Conservation (phyloP, 2,797 vertebrate species). For the Hypotaenidia okinawae region DNA sequence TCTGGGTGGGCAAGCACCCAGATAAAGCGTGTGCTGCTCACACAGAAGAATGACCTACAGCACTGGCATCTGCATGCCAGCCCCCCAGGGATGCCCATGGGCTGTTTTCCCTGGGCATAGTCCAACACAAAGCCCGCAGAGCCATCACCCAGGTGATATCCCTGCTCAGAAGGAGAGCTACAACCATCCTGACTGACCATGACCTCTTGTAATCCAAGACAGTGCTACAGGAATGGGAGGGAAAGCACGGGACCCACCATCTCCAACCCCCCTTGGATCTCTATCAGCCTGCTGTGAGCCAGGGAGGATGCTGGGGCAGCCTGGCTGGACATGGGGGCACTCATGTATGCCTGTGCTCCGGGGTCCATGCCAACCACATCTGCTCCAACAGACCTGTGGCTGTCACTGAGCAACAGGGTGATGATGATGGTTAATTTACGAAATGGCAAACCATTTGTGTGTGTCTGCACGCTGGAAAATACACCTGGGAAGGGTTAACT, state of each 20-base stretch:
- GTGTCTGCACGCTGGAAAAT: background rate
- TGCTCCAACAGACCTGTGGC: background rate
- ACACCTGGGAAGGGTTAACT: background rate
- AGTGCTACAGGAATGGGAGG: background rate
- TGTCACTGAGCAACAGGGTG: background rate
- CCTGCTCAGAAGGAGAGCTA: background rate
- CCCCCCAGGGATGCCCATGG: rapidly evolving
- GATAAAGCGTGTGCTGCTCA: background rate
- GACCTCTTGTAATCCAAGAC: rapidly evolving
- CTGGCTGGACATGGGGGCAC: background rate
- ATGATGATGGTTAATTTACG: background rate
- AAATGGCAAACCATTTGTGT: background rate
- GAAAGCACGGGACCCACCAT: background rate
- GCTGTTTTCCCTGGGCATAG: background rate
- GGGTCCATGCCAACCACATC: background rate
- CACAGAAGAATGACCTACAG: background rate
- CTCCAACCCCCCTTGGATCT: rapidly evolving
- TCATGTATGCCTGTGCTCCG: rapidly evolving
- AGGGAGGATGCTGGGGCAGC: background rate
- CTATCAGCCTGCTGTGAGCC: background rate
- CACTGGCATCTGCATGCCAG: background rate
- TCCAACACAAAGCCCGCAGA: background rate
- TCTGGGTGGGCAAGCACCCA: background rate
- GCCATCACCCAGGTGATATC: background rate
- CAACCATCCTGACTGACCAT: rapidly evolving